Evolutionary conservation across 2,888 invertebrate genomes (phyloP), one percentile per base, ranked within the genome.

Genomic region (Agrochola lychnidis): DNA sequence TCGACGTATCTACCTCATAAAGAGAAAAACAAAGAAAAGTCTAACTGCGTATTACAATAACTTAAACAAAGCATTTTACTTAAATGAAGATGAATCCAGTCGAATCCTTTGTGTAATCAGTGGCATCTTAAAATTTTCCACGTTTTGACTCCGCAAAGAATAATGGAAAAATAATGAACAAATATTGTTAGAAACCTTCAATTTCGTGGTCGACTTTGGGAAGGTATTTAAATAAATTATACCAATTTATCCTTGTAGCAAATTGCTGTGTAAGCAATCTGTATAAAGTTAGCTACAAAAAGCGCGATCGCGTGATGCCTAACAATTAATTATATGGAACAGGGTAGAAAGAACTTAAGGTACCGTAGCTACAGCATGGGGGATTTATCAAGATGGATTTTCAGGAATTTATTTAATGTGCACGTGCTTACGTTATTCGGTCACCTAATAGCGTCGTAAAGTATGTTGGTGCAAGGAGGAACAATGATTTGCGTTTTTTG

Each of bases 281-380:
- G 76, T 75, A 84, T 68, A 76, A 86, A 82, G 70, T 83, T 73
- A 19, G 78, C 45, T 78, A 80, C 79, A 87, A 89, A 87, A 87
- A 82, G 83, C 82, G 61, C 42, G 78, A 85, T 89, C 84, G 89
- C 89, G 89, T 89, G 89, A 74, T 77, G n/a, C 66, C 66, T 59
- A 22, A 70, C 79, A 81, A 87, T 89, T 85, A 88, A 84, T 89
- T 84, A 84, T 80, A 67, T 75, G 59, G 79, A 70, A 83, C 80
- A 83, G 66, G 57, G 70, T 70, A 73, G 62, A 79, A 75, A 75
- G 70, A 79, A 81, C 72, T 42, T 78, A 70, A 70, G 73, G 70
- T 68, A 73, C 63, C 56, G 40, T 63, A 70, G 14, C 40, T 42
- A 74, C 64, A 67, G 66, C 59, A 76, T 62, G 67, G 57, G n/a